phyloP scores from a whole-genome alignment of 2,113 vertebrate species.

The Coreoperca whiteheadi region DNA sequence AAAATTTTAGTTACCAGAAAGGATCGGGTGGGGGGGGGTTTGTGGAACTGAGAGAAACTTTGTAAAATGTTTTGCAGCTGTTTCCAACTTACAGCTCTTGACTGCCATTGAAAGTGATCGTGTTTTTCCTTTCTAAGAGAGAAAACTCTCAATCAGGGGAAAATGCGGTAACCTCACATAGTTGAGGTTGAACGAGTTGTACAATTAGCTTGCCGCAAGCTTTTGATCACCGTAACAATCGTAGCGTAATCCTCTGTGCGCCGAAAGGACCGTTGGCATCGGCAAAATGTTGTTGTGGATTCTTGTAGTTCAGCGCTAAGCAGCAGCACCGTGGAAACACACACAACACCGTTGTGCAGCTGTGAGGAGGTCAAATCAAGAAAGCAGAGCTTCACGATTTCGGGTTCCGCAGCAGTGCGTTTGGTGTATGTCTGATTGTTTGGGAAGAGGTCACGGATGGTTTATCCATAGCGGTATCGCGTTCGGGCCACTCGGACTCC shows the following conservation, averaged over 20 bases:
- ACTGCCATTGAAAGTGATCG: not conserved
- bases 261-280: constrained; percentile 6
- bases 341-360: not conserved
- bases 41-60: not conserved
- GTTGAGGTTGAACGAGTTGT: constrained; percentile 16
- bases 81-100: constrained; percentile 15
- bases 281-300: not conserved
- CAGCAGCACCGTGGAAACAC: constrained; percentile 16
- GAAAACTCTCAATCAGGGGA: constrained; percentile 21
- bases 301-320: not conserved
- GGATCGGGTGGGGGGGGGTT: too few relatives aligned
- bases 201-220: constrained; percentile 28
- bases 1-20: not conserved
- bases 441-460: not conserved
- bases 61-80: constrained; percentile 15
- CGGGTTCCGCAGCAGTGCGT: not conserved
- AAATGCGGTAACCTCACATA: constrained; percentile 37
- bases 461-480: not conserved
- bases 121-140: constrained; percentile 11
- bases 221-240: constrained; percentile 6
- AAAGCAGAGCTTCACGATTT: not conserved
- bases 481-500: not conserved
- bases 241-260: not conserved
- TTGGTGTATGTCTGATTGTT: not conserved
- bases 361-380: constrained; percentile 3